phyloP scores from a whole-genome alignment of 2,113 vertebrate genomes.

The Herpetotheres cachinnans region DNA sequence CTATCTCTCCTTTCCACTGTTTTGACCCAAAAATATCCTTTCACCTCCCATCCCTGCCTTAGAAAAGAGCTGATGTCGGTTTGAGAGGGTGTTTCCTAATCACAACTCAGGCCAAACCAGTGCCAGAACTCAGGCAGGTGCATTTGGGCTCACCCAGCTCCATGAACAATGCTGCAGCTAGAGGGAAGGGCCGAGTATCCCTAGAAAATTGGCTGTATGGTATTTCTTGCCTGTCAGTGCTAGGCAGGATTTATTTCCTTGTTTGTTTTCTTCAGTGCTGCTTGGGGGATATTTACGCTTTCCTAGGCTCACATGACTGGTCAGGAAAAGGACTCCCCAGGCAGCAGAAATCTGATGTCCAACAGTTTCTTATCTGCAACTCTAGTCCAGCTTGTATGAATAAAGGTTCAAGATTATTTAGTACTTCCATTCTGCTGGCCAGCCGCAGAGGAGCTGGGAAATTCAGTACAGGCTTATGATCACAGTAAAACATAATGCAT shows the following conservation, averaged over 20 bases:
- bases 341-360: not conserved
- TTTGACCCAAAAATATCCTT: not conserved
- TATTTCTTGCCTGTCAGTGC: not conserved
- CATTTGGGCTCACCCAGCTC: not conserved
- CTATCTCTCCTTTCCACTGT: not conserved
- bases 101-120: not conserved
- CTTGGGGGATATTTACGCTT: not conserved
- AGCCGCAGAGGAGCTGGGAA: not conserved
- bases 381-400: not conserved
- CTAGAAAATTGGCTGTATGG: not conserved
- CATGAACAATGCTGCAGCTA: not conserved
- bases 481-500: not conserved
- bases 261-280: not conserved
- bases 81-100: not conserved
- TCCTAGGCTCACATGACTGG: not conserved
- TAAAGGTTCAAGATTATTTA: slow-evolving; percentile 1
- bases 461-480: not conserved
- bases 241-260: slow-evolving; percentile 29
- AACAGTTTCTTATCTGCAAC: not conserved
- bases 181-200: not conserved
- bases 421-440: not conserved
- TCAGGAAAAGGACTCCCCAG: not conserved
- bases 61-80: not conserved
- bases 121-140: not conserved
- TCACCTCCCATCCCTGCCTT: not conserved